Evolutionary conservation across 2,113 vertebrate species (phyloP).

Genomic region (Athene cunicularia): DNA sequence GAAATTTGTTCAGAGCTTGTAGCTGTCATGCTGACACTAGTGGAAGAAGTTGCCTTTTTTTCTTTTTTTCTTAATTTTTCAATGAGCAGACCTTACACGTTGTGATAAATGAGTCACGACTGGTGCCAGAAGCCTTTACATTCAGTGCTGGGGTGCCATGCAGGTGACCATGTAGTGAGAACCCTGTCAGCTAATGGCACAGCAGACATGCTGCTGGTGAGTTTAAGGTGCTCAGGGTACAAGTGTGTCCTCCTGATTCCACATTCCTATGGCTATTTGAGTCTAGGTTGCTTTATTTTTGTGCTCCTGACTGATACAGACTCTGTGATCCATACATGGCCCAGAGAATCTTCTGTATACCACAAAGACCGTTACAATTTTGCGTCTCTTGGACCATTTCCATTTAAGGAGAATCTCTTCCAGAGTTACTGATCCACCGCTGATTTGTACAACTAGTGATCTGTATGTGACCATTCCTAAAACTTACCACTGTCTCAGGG

Average conservation of each 20-base stretch:
- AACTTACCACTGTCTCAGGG: neutral
- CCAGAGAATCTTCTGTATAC: neutral
- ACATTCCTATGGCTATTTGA: fast-evolving
- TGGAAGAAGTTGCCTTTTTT: neutral
- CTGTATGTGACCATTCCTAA: neutral
- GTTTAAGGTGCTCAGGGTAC: neutral
- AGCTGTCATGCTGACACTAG: neutral
- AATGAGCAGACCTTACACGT: neutral
- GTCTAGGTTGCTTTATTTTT: neutral
- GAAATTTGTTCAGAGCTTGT: neutral
- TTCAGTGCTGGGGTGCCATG: neutral
- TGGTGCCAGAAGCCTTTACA: neutral
- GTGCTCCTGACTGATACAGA: neutral
- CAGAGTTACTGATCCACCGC: neutral
- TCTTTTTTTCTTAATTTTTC: neutral
- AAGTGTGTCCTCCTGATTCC: neutral
- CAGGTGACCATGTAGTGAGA: neutral
- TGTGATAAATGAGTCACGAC: neutral
- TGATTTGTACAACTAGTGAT: neutral
- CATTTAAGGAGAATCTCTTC: neutral
- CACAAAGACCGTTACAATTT: neutral
- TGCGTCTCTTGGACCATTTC: neutral
- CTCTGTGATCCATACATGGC: neutral
- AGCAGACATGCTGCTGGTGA: neutral
- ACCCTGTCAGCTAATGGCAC: neutral